Percentiles rank a stretch among this genome's conserved stretches.
Evolutionary conservation across 2,888 invertebrate species (phyloP).

Genomic region (Gastracanthus pulcherrimus): DNA sequence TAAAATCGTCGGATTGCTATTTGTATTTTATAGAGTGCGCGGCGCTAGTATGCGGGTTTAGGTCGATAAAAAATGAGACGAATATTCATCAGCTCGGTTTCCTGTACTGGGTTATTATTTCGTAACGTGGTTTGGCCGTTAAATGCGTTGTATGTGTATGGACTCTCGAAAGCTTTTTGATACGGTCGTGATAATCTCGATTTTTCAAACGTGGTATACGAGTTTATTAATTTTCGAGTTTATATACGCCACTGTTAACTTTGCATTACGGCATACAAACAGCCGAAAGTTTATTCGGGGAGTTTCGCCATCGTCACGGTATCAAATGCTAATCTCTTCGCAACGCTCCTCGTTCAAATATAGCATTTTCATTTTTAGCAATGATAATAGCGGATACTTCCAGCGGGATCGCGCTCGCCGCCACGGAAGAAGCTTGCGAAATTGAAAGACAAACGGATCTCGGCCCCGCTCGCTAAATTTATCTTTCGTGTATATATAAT

Average conservation of each 20-base stretch:
- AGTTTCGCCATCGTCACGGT: not conserved
- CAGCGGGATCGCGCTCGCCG: too few species aligned
- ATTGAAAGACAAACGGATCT: conserved; percentile 29
- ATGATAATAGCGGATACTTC: too few species aligned
- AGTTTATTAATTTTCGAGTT: too few species aligned
- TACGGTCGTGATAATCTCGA: too few species aligned
- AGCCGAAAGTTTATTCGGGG: not conserved
- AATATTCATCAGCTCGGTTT: not conserved
- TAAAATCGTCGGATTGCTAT: not conserved
- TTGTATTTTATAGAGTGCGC: not conserved
- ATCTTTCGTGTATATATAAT: conserved; percentile 19
- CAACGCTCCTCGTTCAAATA: not conserved
- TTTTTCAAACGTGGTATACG: too few species aligned
- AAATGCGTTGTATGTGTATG: not conserved
- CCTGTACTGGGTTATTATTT: not conserved
- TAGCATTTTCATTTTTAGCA: not conserved
- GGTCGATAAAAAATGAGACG: not conserved
- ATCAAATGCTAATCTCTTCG: not conserved
- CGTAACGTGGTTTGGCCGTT: not conserved
- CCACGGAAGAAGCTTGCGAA: not conserved
- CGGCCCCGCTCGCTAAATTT: not conserved
- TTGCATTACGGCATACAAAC: not conserved
- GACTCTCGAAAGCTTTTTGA: too few species aligned
- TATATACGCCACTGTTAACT: not conserved
- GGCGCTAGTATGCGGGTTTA: too few species aligned